Percentiles rank a stretch among this genome's conserved stretches.
Evolutionary conservation across 2,888 invertebrate species (phyloP).

Genomic region (Dysmachus trigonus): DNA sequence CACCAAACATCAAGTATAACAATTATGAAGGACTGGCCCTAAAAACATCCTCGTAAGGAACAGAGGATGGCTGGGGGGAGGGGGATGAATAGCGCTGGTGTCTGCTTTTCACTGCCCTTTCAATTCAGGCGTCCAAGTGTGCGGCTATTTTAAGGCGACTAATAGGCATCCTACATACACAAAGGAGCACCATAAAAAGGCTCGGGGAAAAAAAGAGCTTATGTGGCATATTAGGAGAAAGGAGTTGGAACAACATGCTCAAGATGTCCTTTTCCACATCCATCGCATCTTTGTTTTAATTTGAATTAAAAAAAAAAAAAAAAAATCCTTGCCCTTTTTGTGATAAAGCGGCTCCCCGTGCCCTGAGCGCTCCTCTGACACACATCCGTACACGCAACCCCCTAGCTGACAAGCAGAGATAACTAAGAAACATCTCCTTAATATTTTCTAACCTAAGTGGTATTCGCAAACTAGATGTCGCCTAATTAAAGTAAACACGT

Average conservation of each 20-base stretch:
- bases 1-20: slow-evolving; percentile 39
- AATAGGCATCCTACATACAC: slow-evolving; percentile 41
- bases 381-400: background rate
- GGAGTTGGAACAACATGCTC: slow-evolving; percentile 47
- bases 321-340: slow-evolving; percentile 23
- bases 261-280: slow-evolving; percentile 47
- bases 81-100: background rate
- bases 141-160: slow-evolving; percentile 32
- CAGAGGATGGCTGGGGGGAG: background rate
- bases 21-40: slow-evolving; percentile 24
- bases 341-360: background rate
- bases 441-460: slow-evolving; percentile 34
- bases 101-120: slow-evolving; percentile 39
- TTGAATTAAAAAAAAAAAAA: slow-evolving; percentile 36
- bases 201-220: slow-evolving; percentile 42
- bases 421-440: slow-evolving; percentile 31
- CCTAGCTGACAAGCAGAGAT: slow-evolving; percentile 8
- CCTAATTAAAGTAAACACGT: slow-evolving; percentile 44
- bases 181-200: slow-evolving; percentile 33
- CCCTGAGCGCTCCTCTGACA: background rate
- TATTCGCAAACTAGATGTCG: slow-evolving; percentile 20
- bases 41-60: background rate
- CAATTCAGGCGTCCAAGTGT: slow-evolving; percentile 9
- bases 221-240: slow-evolving; percentile 45
- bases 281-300: slow-evolving; percentile 44